These are phyloP conservation scores for Heliconius charithonia DNA, from an alignment of 2,888 invertebrate genomes.

Conservation along the genomic window DNA sequence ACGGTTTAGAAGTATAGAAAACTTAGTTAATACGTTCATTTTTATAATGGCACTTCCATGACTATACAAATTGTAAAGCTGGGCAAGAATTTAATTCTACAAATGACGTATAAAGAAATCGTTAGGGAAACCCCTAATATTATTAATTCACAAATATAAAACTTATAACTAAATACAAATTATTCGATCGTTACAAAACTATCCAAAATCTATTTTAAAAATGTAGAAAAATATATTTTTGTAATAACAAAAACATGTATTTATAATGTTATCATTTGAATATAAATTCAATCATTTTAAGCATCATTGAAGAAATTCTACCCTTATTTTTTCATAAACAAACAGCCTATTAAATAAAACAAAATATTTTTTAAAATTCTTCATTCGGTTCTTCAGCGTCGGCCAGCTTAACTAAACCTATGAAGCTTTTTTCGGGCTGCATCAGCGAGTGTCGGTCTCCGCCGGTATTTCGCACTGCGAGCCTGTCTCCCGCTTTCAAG, in stretches of 20 bases:
- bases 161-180: slow-evolving; percentile 3
- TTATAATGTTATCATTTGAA: neutral
- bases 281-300: neutral
- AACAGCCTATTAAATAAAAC: slow-evolving; percentile 9
- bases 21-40: slow-evolving; percentile 27
- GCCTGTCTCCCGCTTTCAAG: slow-evolving; percentile 85
- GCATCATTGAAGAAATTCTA: neutral
- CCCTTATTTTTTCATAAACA: slow-evolving; percentile 5
- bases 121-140: neutral
- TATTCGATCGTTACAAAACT: neutral
- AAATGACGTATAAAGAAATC: neutral
- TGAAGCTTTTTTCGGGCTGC: slow-evolving; percentile 91
- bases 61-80: slow-evolving; percentile 40
- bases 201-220: neutral
- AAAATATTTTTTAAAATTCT: slow-evolving; percentile 58
- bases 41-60: slow-evolving; percentile 45
- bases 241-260: neutral
- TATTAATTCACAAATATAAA: neutral
- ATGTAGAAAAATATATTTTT: slow-evolving; percentile 8
- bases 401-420: slow-evolving; percentile 90
- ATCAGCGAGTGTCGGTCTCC: slow-evolving; percentile 87
- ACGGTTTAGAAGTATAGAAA: neutral
- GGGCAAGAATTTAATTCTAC: slow-evolving; percentile 45
- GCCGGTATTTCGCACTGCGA: slow-evolving; percentile 88
- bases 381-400: slow-evolving; percentile 77